Base-by-base conservation (phyloP, 35 echinoderm and acorn worm genomes). In the Ophioderma brevispina region DNA sequence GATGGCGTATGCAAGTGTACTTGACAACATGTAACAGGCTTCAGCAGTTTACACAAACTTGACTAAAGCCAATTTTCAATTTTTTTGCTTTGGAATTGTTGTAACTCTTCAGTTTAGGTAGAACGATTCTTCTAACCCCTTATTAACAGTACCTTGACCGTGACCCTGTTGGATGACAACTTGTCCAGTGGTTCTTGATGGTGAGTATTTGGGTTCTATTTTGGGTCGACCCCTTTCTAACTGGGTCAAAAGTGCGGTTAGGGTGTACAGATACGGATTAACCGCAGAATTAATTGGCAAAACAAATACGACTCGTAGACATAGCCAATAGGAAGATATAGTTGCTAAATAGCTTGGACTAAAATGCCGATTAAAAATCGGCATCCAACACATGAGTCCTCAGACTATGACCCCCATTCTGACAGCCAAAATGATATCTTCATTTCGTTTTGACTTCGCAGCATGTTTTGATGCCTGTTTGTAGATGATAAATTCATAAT, bases 331-430 rank as follows among this genome's bases (percentile, higher is more conserved):
- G 83, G 83, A n/a, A 35, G 49, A 37, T 32, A 85, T 85, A 25
- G 25, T 40, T 3, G 39, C 52, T 13, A 40, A n/a, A 32, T 38
- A 14, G 84, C 55, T 38, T 81, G 55, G 1, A 84, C 79, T 42
- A 92, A 40, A 36, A 87, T 81, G 21, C 78, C 91, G 50, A 92
- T 92, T 10, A 87, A 33, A 43, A 33, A 92, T 79, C 43, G 91
- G 91, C 78, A 92, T 49, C 91, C 91, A 92, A 46, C 84, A 87
- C 1, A 40, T 43, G 76, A 86, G 78, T 92, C 91, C 35, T 92
- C 0, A 31, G 18, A 92, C 78, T 0, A 92, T 63, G 0, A 92
- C 39, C 8, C 80, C 79, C 94, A 95, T 95, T 76, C 81, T 95
- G 4, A 64, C 35, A 10, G 94, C 94, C 86, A 95, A 78, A 81